Evolutionary conservation across 2,888 invertebrate species (phyloP).

Genomic region (Pharmacophagus antenor): DNA sequence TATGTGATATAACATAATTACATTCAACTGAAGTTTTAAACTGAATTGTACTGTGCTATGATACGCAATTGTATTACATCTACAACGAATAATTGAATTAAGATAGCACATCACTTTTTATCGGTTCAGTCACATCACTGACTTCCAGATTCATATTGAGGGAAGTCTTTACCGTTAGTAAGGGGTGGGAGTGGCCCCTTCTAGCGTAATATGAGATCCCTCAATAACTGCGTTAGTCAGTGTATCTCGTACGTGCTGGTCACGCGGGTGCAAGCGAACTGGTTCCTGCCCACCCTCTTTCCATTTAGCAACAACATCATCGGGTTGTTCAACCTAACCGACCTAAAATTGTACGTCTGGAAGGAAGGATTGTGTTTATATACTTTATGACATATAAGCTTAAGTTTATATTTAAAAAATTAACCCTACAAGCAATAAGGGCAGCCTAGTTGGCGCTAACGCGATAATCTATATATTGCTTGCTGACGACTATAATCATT

Average conservation of each 20-base stretch:
- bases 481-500: too few relatives aligned
- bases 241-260: conserved; percentile 83
- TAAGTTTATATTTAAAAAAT: too few relatives aligned
- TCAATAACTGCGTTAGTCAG: conserved; percentile 41
- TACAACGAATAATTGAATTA: neutral
- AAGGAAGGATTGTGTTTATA: conserved; percentile 40
- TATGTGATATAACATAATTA: too few relatives aligned
- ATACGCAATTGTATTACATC: neutral
- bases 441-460: too few relatives aligned
- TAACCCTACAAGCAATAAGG: too few relatives aligned
- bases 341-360: conserved; percentile 86
- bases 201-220: conserved; percentile 9
- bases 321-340: conserved; percentile 90
- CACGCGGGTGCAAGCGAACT: conserved; percentile 84
- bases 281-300: conserved; percentile 84
- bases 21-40: too few relatives aligned
- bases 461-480: too few relatives aligned
- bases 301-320: conserved; percentile 88
- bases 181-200: neutral
- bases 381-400: too few relatives aligned
- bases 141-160: neutral
- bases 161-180: neutral
- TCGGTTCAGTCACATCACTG: neutral
- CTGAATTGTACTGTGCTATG: too few relatives aligned
- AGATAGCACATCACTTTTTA: neutral